Percentiles rank a stretch among this genome's conserved stretches.
Conservation (phyloP, 2,797 vertebrate species). For the Chaetophractus vellerosus region DNA sequence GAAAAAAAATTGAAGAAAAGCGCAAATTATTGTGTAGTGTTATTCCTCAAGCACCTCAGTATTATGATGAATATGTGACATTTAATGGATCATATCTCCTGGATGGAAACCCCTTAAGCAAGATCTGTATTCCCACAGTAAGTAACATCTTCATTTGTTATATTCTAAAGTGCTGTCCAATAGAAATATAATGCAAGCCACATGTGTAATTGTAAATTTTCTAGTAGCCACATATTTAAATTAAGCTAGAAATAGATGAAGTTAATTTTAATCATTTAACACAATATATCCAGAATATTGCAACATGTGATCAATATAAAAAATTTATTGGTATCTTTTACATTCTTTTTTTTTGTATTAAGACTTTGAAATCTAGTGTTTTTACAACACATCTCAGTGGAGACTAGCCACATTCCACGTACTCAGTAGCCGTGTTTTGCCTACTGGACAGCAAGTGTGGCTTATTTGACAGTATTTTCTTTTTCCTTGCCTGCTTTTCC, state of each 20-base stretch:
- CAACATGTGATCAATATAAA: background rate
- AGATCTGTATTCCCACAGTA: conserved; percentile 99
- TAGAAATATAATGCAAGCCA: background rate
- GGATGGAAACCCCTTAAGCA: conserved; percentile 99
- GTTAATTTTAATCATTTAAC: conserved; percentile 28
- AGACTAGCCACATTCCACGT: background rate
- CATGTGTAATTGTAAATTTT: background rate
- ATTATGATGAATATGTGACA: conserved; percentile 99
- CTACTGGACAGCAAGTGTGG: background rate
- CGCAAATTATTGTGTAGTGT: conserved; percentile 98
- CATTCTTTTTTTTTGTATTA: background rate
- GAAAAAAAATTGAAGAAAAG: conserved; percentile 99
- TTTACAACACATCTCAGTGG: background rate
- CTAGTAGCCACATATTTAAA: conserved; percentile 53
- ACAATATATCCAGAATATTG: background rate
- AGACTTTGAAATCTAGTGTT: conserved; percentile 6
- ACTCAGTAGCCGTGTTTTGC: background rate
- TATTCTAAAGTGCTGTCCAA: background rate
- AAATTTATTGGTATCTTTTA: background rate
- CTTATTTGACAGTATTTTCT: background rate
- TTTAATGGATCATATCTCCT: conserved; percentile 99
- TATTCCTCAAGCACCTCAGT: conserved; percentile 98
- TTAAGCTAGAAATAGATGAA: background rate
- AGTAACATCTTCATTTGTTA: conserved; percentile 86
- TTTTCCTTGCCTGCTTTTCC: background rate